phyloP scores from a whole-genome alignment of 2,888 invertebrate species.

The Alsophila aescularia region DNA sequence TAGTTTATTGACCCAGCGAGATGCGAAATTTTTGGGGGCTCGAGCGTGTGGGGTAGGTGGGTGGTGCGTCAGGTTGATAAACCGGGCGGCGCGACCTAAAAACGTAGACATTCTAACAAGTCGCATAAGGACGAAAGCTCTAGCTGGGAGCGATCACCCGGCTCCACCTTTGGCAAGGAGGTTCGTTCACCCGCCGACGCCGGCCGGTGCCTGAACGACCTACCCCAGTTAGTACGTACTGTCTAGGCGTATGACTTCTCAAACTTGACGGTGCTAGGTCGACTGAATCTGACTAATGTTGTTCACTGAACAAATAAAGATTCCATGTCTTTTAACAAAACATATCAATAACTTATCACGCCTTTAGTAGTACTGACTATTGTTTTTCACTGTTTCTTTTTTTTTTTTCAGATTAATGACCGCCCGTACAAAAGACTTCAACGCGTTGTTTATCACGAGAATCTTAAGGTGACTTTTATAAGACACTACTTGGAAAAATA shows the following conservation, averaged over 20 bases:
- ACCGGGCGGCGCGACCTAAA: constrained; percentile 60
- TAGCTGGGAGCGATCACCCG: constrained; percentile 67
- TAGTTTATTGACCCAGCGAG: constrained; percentile 57
- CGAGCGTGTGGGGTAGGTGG: constrained; percentile 46
- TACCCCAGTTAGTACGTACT: constrained; percentile 44
- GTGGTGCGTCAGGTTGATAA: constrained; percentile 54
- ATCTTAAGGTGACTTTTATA: constrained; percentile 25
- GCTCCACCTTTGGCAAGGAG: constrained; percentile 62
- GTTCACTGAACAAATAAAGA: not conserved
- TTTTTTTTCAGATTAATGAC: constrained; percentile 12
- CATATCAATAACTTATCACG: constrained; percentile 1
- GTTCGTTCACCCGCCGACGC: constrained; percentile 61
- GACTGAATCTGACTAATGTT: constrained; percentile 1
- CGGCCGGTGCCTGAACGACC: constrained; percentile 40
- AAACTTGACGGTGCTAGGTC: constrained; percentile 3
- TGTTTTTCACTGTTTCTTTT: constrained; percentile 2
- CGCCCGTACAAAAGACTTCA: constrained; percentile 19
- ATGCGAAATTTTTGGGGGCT: constrained; percentile 47
- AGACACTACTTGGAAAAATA: constrained; percentile 19
- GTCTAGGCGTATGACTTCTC: constrained; percentile 33
- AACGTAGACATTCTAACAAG: constrained; percentile 59
- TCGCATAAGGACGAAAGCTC: constrained; percentile 67
- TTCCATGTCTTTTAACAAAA: constrained; percentile 1
- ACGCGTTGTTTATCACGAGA: constrained; percentile 17
- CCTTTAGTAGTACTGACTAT: not conserved